Conservation (phyloP, 2,113 vertebrate species). For the Lates calcarifer region DNA sequence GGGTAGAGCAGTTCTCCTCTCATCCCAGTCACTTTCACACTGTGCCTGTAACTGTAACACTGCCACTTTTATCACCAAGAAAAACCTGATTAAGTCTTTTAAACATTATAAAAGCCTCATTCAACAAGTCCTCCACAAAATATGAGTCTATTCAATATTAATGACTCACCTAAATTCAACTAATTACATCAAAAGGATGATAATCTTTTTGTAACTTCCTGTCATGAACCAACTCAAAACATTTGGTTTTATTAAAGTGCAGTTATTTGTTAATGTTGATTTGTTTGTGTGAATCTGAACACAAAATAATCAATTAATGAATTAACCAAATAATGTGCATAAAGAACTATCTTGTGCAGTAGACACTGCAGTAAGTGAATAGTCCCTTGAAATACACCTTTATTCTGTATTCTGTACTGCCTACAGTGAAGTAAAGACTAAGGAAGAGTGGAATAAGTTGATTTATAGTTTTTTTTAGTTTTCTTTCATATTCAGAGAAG, state of each 20-base stretch:
- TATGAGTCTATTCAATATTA: background rate
- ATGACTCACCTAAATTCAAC: background rate
- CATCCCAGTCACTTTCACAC: too few relatives aligned
- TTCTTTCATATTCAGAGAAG: background rate
- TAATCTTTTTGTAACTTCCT: background rate
- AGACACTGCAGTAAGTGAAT: too few relatives aligned
- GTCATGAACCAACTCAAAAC: background rate
- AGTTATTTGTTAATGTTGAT: background rate
- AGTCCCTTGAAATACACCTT: too few relatives aligned
- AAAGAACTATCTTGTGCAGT: too few relatives aligned
- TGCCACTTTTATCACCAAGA: background rate
- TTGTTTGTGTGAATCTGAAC: background rate
- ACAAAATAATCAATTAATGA: background rate
- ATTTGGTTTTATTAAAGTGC: background rate
- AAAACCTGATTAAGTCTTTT: background rate
- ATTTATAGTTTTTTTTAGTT: background rate
- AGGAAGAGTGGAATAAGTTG: too few relatives aligned
- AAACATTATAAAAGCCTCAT: background rate
- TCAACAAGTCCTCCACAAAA: background rate
- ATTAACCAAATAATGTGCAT: background rate
- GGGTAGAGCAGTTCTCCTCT: too few relatives aligned
- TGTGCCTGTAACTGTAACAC: too few relatives aligned
- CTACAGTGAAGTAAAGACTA: background rate
- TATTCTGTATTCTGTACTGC: background rate
- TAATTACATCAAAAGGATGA: background rate